Percentiles rank a stretch among this genome's conserved stretches.
phyloP scores from a whole-genome alignment of 2,797 vertebrate genomes.

The Muraenolepis orangiensis region DNA sequence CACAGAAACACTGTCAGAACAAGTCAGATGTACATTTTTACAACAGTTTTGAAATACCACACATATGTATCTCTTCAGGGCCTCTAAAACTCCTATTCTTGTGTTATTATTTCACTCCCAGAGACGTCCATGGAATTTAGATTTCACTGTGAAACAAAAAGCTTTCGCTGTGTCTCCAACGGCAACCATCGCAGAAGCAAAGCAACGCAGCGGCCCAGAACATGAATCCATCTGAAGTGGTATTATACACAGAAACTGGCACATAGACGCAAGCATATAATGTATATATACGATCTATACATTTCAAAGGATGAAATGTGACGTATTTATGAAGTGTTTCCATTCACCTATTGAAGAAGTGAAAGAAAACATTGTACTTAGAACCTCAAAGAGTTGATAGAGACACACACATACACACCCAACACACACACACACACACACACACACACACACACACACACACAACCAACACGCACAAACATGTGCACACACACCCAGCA shows the following conservation, averaged over 20 bases:
- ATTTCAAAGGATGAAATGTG: background rate
- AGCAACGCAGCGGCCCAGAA: background rate
- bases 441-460: background rate
- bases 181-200: background rate
- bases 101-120: background rate
- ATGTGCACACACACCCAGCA: conserved; percentile 39
- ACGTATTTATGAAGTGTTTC: background rate
- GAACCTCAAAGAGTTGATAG: background rate
- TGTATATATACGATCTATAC: background rate
- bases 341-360: background rate
- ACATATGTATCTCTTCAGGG: background rate
- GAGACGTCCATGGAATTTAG: background rate
- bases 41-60: too few species aligned
- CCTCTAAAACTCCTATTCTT: background rate
- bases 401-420: background rate
- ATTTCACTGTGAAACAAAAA: background rate
- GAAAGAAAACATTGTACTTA: background rate
- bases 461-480: conserved; percentile 11
- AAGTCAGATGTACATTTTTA: too few species aligned
- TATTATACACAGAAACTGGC: background rate
- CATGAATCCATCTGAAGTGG: background rate
- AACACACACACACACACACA: background rate
- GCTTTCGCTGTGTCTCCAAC: background rate
- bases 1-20: background rate
- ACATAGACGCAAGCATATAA: background rate